phyloP scores from a whole-genome alignment of 2,797 vertebrate species.

The Poecile montanus region DNA sequence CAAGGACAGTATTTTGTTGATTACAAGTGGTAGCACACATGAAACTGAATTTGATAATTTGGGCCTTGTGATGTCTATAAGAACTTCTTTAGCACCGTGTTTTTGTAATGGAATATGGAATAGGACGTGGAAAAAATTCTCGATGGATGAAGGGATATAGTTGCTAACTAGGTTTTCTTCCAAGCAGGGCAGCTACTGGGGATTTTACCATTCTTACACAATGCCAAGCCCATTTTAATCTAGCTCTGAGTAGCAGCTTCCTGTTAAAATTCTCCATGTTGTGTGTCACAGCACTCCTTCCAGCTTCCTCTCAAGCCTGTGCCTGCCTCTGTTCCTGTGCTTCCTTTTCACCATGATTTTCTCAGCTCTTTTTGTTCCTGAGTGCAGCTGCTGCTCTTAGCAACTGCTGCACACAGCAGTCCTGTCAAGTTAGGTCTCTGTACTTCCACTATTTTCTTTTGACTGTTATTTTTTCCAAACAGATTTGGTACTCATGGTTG shows the following conservation, averaged over 20 bases:
- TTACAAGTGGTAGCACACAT: not conserved
- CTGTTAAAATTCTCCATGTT: fast-evolving
- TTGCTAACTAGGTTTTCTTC: not conserved
- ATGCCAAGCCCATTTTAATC: not conserved
- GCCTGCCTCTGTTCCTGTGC: not conserved
- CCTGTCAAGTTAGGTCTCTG: not conserved
- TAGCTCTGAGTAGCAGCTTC: not conserved
- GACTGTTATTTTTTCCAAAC: not conserved
- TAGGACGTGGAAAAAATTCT: not conserved
- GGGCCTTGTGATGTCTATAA: fast-evolving
- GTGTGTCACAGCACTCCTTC: not conserved
- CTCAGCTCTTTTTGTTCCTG: not conserved
- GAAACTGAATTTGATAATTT: not conserved
- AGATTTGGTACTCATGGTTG: fast-evolving
- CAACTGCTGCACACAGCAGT: not conserved
- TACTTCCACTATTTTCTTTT: not conserved
- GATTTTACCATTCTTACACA: not conserved
- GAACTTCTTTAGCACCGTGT: not conserved
- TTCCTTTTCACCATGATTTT: not conserved
- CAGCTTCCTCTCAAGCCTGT: not conserved
- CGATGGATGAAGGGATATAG: not conserved
- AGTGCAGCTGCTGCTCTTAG: not conserved
- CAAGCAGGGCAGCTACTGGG: not conserved
- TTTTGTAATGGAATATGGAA: not conserved
- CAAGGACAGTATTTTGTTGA: not conserved